Evolutionary conservation across 2,113 vertebrate genomes (phyloP), one percentile per base, ranked within the genome.

Genomic region (Melanerpes formicivorus): DNA sequence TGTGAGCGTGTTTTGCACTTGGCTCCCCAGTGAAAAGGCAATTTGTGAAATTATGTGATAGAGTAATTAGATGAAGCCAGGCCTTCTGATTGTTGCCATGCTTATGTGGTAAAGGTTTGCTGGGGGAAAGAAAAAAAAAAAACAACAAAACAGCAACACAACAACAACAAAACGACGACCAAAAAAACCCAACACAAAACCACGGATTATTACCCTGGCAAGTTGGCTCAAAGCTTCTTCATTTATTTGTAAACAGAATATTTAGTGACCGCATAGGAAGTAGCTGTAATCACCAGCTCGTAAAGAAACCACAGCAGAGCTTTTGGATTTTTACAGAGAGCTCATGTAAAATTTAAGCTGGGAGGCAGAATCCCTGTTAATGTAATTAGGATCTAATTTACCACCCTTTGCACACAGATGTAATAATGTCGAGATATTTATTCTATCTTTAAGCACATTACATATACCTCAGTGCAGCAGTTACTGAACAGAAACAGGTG

Each of bases 21-120:
- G 98, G 98, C 98, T 99, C 98, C 98, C 98, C 97, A 98, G 98
- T 98, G 98, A 98, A 99, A 99, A 98, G 98, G 98, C 98, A 99
- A 99, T 99, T 99, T 99, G 99, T 99, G 98, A 98, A 99, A 99
- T 99, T 98, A 99, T 98, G 98, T 99, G 98, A 99, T 98, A 97
- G 98, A 98, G 98, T 99, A 99, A 99, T 99, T 99, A 99, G 99
- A 99, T 98, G 98, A 98, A 99, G 98, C 98, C 98, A 96, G 98
- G 97, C 97, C 97, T 97, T 97, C 97, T 98, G 98, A 98, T 98
- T 98, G 98, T 98, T 98, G 98, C 98, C 97, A 97, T 97, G 98
- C 98, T 96, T 97, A 97, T 97, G 97, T 95, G 95, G 96, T 91
- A 91, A 97, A 97, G 97, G 93, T 97, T 97, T 98, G 97, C 97